Evolutionary conservation across 2,888 invertebrate species (phyloP), one percentile per base, ranked within the genome.

Genomic region (Scaptodrosophila latifasciaeformis): DNA sequence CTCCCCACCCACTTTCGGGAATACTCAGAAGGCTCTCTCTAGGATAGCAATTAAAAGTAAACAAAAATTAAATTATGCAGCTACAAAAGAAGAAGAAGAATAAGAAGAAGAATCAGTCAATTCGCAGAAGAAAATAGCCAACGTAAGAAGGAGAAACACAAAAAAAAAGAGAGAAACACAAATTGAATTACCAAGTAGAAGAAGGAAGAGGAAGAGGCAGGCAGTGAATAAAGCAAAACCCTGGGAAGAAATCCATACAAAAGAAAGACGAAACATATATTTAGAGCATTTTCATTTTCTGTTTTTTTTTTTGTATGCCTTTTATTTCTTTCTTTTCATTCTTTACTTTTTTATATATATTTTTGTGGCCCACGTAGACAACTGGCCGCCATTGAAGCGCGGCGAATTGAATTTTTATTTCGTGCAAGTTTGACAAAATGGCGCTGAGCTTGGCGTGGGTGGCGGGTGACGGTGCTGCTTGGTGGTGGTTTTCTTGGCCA

Each of bases 51-150:
- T 79, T 82, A 81, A 82, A 81, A 79, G 74, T 68, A 75, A 81
- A 79, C 82, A 80, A 70, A 72, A 83, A 81, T 81, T 77, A 67
- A 83, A 82, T 82, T 82, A 82, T 76, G 72, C 74, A 74, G 61
- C 69, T 57, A 63, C 60, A 63, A 67, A 67, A 24, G 24, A 24
- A 24, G 24, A 24, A 24, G 24, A 37, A 64, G 66, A 15, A 34
- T 3, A 7, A 27, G 13, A 1, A 24, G 13, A 47, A 6, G 37
- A 37, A n/a, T n/a, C n/a, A n/a, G n/a, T n/a, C n/a, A n/a, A n/a
- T n/a, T n/a, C n/a, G n/a, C n/a, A n/a, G n/a, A n/a, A n/a, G n/a
- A 35, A 12, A 24, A 24, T 35, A 13, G 47, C 4, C 24, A 27
- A 6, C 9, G 15, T 15, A 47, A 35, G 1, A 29, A 27, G 42